Conservation (phyloP, 2,113 vertebrate species). For the Synchiropus splendidus region DNA sequence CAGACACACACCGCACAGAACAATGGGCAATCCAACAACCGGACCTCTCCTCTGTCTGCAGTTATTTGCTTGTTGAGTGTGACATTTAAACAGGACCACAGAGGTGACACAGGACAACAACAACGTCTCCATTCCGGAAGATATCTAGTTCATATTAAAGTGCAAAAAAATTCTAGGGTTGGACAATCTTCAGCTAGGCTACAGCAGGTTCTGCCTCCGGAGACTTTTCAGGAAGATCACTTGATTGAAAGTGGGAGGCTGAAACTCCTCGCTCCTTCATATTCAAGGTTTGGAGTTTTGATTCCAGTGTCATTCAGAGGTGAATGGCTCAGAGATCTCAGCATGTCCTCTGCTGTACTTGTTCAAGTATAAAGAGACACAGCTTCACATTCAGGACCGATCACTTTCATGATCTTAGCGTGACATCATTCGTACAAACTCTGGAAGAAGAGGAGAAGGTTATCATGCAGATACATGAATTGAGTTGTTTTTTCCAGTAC, state of each 20-base stretch:
- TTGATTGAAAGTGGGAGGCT: constrained; percentile 44
- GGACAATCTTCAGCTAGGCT: constrained; percentile 55
- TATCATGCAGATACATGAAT: background rate
- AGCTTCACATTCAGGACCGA: constrained; percentile 43
- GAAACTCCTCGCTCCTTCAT: constrained; percentile 34
- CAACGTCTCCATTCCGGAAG: constrained; percentile 34
- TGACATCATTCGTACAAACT: constrained; percentile 97
- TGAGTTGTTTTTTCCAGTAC: constrained; percentile 52
- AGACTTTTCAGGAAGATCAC: constrained; percentile 58
- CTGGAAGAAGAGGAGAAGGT: constrained; percentile 50
- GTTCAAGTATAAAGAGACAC: constrained; percentile 25
- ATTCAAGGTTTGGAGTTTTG: constrained; percentile 24
- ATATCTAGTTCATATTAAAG: constrained; percentile 53
- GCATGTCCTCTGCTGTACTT: constrained; percentile 21
- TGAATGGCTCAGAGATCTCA: constrained; percentile 50
- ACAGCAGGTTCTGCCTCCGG: constrained; percentile 49
- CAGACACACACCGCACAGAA: no score
- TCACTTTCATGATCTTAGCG: constrained; percentile 66
- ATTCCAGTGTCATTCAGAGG: constrained; percentile 56
- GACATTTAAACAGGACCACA: background rate
- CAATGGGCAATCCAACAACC: no score
- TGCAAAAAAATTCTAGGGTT: constrained; percentile 47
- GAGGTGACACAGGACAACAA: constrained; percentile 30
- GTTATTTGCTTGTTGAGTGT: no score
- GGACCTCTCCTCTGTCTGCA: no score